These are phyloP conservation scores for Syngnathoides biaculeatus DNA, from an alignment of 2,113 vertebrate genomes.

Conservation along the genomic window DNA sequence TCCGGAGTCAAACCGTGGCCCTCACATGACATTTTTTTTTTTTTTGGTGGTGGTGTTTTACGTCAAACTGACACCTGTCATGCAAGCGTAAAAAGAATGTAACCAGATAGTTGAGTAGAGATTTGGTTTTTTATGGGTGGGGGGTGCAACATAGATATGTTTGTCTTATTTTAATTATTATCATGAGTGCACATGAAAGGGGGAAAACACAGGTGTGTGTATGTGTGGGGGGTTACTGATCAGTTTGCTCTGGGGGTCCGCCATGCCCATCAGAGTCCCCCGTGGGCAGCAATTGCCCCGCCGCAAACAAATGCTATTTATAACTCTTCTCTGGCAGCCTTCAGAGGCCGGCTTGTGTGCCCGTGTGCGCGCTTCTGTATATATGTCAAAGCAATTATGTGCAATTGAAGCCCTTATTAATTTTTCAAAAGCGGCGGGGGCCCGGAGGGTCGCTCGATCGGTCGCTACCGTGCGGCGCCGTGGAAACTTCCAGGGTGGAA, in stretches of 20 bases:
- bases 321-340: slow-evolving; percentile 64
- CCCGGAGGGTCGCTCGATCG: slow-evolving; percentile 48
- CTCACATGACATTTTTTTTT: no score
- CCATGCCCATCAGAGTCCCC: slow-evolving; percentile 66
- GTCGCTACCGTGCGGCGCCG: slow-evolving; percentile 38
- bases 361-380: slow-evolving; percentile 21
- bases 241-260: slow-evolving; percentile 46
- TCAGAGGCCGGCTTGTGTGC: slow-evolving; percentile 27
- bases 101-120: no score
- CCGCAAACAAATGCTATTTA: slow-evolving; percentile 77
- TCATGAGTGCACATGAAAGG: slow-evolving; percentile 51
- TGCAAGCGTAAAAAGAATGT: no score
- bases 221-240: slow-evolving; percentile 44
- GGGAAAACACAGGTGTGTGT: slow-evolving; percentile 49
- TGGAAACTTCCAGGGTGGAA: slow-evolving; percentile 46
- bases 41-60: no score
- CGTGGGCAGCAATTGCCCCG: slow-evolving; percentile 53
- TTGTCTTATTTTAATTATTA: slow-evolving; percentile 41
- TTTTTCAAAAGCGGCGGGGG: slow-evolving; percentile 59
- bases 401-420: slow-evolving; percentile 68
- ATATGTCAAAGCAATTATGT: slow-evolving; percentile 61
- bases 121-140: slow-evolving; percentile 15
- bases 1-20: no score
- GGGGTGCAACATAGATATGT: slow-evolving; percentile 4
- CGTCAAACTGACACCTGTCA: no score